These are phyloP conservation scores for Euleptes europaea DNA, from an alignment of 2,113 vertebrate species.

Conservation along the genomic window DNA sequence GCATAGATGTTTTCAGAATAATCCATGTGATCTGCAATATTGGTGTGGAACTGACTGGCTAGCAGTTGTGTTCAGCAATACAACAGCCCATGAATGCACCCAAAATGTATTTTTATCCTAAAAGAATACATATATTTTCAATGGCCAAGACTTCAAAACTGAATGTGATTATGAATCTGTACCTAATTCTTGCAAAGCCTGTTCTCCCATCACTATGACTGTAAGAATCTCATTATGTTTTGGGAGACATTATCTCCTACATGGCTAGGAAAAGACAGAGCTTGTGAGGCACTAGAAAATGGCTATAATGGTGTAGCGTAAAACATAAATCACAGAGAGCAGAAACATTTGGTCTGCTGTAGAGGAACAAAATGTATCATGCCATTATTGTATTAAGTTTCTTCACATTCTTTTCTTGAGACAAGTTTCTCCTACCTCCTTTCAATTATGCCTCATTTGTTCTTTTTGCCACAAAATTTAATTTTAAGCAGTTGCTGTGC, in stretches of 20 bases:
- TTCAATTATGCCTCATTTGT: conserved; percentile 38
- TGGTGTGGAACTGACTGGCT: no score
- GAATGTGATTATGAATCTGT: not conserved
- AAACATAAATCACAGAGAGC: not conserved
- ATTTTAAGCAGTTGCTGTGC: conserved; percentile 43
- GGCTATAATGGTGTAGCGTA: not conserved
- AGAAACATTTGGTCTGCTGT: not conserved
- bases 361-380: not conserved
- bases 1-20: no score
- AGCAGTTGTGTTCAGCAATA: no score
- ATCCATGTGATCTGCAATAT: no score
- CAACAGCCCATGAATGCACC: no score
- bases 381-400: not conserved
- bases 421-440: conserved; percentile 14
- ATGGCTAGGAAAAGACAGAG: not conserved
- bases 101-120: no score
- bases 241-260: not conserved
- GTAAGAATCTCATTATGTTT: not conserved
- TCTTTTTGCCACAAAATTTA: conserved; percentile 28
- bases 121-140: not conserved
- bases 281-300: not conserved
- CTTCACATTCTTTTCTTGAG: not conserved
- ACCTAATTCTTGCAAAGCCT: not conserved
- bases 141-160: conserved; percentile 13
- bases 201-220: not conserved